Conservation (phyloP, 1,140 invertebrate species). For the Steinernema khuongi region DNA sequence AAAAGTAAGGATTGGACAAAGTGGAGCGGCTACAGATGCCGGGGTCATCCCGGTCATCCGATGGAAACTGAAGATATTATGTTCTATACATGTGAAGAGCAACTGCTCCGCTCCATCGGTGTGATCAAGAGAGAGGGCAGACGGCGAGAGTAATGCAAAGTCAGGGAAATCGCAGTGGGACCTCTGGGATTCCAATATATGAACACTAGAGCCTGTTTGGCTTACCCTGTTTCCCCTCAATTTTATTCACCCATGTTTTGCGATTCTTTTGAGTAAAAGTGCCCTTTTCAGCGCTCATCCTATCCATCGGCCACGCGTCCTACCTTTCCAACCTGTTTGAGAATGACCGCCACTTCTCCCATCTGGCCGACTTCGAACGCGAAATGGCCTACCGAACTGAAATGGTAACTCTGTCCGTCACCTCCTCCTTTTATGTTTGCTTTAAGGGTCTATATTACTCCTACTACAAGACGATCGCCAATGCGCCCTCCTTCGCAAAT, state of each 20-base stretch:
- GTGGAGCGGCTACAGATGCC: no score
- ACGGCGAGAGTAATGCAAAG: no score
- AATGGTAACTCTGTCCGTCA: conserved; percentile 59
- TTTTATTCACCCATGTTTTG: no score
- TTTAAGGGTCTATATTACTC: conserved; percentile 77
- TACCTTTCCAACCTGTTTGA: conserved; percentile 61
- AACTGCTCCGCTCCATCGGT: no score
- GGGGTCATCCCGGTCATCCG: no score
- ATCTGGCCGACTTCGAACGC: conserved; percentile 63
- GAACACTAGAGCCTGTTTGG: no score
- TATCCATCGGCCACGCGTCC: conserved; percentile 41
- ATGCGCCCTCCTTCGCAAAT: conserved; percentile 66
- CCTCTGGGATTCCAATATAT: no score
- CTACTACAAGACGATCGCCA: conserved; percentile 75
- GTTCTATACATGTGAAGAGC: no score
- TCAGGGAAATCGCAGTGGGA: no score
- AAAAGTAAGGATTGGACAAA: no score
- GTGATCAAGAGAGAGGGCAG: no score
- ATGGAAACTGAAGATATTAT: no score
- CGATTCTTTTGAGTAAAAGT: background rate
- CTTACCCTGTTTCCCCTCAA: background rate
- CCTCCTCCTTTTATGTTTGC: conserved; percentile 22
- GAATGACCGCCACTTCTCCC: conserved; percentile 63
- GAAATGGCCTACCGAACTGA: conserved; percentile 64
- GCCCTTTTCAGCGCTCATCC: conserved; percentile 36